phyloP scores from a whole-genome alignment of 2,797 vertebrate species.

The Columba guinea region DNA sequence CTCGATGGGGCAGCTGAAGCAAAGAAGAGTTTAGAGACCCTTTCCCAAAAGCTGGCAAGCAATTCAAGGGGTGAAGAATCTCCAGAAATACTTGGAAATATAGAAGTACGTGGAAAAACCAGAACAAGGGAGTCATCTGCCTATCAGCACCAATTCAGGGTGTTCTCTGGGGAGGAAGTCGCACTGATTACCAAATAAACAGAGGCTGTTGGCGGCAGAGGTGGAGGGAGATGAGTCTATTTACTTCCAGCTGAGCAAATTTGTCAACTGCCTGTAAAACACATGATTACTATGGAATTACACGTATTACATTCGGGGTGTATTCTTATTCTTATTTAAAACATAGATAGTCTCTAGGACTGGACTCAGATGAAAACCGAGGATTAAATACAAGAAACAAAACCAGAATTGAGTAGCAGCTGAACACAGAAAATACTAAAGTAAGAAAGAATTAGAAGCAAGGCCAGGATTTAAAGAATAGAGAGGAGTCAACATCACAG shows the following conservation, averaged over 20 bases:
- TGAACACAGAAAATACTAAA: not conserved
- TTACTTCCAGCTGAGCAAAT: conserved; percentile 50
- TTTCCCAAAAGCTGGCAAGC: not conserved
- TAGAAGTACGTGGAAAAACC: not conserved
- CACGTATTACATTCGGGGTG: conserved; percentile 14
- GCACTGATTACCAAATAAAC: conserved; percentile 32
- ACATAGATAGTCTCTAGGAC: not conserved
- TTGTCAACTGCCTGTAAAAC: conserved; percentile 51
- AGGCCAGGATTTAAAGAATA: not conserved
- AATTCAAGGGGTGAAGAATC: not conserved
- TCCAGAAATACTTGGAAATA: not conserved
- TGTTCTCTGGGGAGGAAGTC: conserved; percentile 35
- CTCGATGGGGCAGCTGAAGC: not conserved
- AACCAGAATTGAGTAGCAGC: not conserved
- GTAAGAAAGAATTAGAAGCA: not conserved
- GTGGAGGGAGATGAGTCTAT: not conserved
- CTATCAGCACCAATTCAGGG: conserved; percentile 59
- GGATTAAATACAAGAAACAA: not conserved
- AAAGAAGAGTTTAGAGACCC: not conserved
- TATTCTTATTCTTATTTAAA: not conserved
- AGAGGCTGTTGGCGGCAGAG: not conserved
- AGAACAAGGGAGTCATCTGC: conserved; percentile 20
- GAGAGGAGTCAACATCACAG: not conserved
- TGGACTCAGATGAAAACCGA: not conserved
- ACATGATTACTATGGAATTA: conserved; percentile 51